phyloP scores from a whole-genome alignment of 2,797 vertebrate genomes.

The Enteromius anoplus region DNA sequence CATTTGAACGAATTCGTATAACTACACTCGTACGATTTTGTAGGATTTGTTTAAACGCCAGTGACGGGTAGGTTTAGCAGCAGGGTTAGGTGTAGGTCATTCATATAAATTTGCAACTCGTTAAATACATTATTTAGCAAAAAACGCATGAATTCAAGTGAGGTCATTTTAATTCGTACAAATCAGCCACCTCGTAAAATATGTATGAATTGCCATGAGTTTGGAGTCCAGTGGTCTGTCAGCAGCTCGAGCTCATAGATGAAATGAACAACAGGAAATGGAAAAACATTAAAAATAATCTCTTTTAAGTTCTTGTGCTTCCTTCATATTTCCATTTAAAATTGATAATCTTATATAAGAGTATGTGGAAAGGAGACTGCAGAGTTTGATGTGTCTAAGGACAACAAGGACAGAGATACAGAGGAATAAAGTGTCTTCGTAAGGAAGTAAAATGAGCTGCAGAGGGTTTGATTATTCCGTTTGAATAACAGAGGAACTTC shows the following conservation, averaged over 20 bases:
- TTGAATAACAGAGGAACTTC: constrained; percentile 56
- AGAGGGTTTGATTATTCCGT: constrained; percentile 61
- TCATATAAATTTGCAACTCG: too few relatives aligned
- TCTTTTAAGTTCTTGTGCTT: constrained; percentile 34
- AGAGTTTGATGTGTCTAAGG: neutral
- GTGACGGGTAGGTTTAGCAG: too few relatives aligned
- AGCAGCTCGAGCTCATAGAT: constrained; percentile 15
- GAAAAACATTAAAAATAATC: neutral
- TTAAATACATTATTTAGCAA: too few relatives aligned
- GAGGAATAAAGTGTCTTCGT: neutral
- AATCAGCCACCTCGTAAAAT: too few relatives aligned
- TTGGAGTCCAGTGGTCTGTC: constrained; percentile 8
- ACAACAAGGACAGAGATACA: neutral
- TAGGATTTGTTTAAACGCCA: too few relatives aligned
- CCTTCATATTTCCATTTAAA: constrained; percentile 51
- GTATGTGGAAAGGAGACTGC: neutral
- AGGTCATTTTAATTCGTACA: too few relatives aligned
- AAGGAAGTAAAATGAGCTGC: constrained; percentile 37
- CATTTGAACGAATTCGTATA: too few relatives aligned
- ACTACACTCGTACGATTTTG: too few relatives aligned
- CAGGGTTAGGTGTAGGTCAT: too few relatives aligned
- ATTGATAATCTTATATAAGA: constrained; percentile 60
- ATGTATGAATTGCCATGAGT: too few relatives aligned
- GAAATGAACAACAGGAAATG: neutral
- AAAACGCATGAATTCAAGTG: too few relatives aligned